Base-by-base conservation (phyloP, 2,888 invertebrate species). In the Bruchidius siliquastri region DNA sequence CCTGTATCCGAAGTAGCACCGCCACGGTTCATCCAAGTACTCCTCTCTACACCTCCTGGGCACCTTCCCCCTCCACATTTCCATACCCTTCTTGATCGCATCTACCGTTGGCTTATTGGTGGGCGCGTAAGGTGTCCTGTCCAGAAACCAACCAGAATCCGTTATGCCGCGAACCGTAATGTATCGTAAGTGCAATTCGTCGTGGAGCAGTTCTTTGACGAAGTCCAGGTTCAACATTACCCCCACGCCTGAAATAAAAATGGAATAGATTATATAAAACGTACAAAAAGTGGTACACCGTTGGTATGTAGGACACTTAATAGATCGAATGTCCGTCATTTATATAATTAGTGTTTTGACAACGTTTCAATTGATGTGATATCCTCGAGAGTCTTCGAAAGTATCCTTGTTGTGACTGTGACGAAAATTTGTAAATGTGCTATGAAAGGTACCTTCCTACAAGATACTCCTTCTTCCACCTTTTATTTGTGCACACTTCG, bases 61-160 rank as follows among this genome's bases (percentile, higher is more conserved):
- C 71, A 97, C 91, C 72, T 91, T 90, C 0, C 95, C 96, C 75
- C 91, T 89, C 95, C 95, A 95, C 72, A 94, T 85, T 80, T 91
- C 90, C 88, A 94, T 92, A 0, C 95, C 96, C 81, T 90, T 91
- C 75, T 91, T 89, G 71, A 94, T 91, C 0, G 92, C 90, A 82
- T 92, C 89, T 78, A 91, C 84, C 0, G 84, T 84, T 8, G 85
- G 84, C 74, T 84, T 85, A 70, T 83, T 87, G 69, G 91, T 90
- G 0, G 91, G 90, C 0, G 90, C 89, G 82, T 91, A 94, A 0
- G 94, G 94, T 26, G 94, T 92, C 75, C 96, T 90, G 84, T 97
- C 97, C 74, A 97, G 88, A 85, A 97, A 97, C 97, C 97, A 98
- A 21, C 97, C 97, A 0, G 97, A 97, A 86, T 98, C 97, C 0